Evolutionary conservation across 2,113 vertebrate species (phyloP).

Genomic region (Calidris pygmaea): DNA sequence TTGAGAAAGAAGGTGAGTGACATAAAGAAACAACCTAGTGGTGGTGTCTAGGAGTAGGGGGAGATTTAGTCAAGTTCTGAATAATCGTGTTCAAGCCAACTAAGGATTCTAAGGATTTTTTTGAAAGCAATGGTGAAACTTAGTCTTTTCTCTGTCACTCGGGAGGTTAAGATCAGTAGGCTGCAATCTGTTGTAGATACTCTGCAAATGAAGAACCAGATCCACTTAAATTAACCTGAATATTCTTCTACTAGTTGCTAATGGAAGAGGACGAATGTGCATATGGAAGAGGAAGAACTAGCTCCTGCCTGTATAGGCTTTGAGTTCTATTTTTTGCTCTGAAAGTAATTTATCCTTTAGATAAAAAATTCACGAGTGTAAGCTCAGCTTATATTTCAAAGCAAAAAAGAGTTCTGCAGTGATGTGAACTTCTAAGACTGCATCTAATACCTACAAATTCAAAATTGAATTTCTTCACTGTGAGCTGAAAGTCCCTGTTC

Average conservation of each 20-base stretch:
- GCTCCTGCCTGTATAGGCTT: background rate
- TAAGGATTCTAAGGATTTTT: background rate
- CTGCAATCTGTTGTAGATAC: background rate
- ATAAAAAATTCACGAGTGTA: background rate
- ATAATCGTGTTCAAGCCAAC: background rate
- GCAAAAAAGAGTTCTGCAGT: background rate
- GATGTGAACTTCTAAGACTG: background rate
- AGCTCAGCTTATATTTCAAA: background rate
- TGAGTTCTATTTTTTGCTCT: background rate
- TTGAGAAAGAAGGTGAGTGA: background rate
- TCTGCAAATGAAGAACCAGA: background rate
- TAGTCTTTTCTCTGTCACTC: background rate
- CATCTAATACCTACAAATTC: background rate
- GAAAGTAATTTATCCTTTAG: background rate
- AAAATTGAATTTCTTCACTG: background rate
- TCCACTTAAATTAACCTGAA: background rate
- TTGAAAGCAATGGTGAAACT: background rate
- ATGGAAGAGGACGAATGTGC: background rate
- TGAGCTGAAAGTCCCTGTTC: background rate
- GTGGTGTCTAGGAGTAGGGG: background rate
- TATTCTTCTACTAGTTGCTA: background rate
- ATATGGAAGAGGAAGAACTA: background rate
- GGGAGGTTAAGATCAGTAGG: background rate
- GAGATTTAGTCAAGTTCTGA: background rate
- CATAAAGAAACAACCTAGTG: background rate